Conservation (phyloP, 2,797 vertebrate genomes). For the Enteromius radiatus region DNA sequence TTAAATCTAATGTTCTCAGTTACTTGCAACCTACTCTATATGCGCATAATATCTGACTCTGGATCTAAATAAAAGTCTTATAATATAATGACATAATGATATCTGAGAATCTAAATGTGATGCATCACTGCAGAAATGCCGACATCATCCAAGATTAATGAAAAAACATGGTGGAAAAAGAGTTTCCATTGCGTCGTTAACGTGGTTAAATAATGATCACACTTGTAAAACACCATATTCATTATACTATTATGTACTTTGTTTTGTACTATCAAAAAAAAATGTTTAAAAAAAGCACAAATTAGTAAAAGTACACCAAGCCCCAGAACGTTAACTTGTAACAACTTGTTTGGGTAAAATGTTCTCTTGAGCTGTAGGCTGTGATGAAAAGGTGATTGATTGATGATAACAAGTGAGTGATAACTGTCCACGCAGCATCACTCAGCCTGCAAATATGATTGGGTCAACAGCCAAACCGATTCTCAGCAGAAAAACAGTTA, state of each 20-base stretch:
- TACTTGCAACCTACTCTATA: neutral
- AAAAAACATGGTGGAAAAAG: neutral
- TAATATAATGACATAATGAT: neutral
- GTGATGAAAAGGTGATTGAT: slow-evolving; percentile 67
- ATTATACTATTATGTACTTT: slow-evolving; percentile 24
- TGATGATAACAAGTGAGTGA: slow-evolving; percentile 68
- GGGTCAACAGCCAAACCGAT: slow-evolving; percentile 72
- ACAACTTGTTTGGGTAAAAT: slow-evolving; percentile 39
- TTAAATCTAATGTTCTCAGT: neutral
- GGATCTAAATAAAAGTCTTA: neutral
- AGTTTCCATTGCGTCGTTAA: slow-evolving; percentile 8
- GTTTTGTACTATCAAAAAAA: neutral
- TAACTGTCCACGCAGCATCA: slow-evolving; percentile 69
- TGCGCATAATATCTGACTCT: neutral
- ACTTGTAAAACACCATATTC: neutral
- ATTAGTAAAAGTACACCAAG: slow-evolving; percentile 11
- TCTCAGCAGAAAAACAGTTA: slow-evolving; percentile 84
- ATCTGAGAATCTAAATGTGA: neutral
- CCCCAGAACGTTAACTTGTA: slow-evolving; percentile 2
- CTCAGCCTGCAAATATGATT: slow-evolving; percentile 72
- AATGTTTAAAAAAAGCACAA: neutral
- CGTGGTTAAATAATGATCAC: slow-evolving; percentile 11
- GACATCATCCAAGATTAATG: neutral
- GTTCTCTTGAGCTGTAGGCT: slow-evolving; percentile 59
- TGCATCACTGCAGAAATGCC: neutral